phyloP scores from a whole-genome alignment of 2,797 vertebrate species.

The Catharus ustulatus region DNA sequence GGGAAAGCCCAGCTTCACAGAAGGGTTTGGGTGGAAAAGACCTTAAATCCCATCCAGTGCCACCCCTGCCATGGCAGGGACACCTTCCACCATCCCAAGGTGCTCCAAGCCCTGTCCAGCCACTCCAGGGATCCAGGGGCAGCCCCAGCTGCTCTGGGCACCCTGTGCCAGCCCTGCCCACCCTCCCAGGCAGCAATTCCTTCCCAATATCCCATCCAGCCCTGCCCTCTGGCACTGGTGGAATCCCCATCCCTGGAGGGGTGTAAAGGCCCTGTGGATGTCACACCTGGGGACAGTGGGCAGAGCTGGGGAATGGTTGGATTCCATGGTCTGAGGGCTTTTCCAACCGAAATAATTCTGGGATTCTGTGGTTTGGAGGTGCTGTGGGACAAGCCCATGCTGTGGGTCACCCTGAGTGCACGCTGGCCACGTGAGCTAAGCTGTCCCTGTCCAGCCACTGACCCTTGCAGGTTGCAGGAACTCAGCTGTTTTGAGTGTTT shows the following conservation, averaged over 20 bases:
- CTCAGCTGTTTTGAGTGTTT: neutral
- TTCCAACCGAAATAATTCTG: rapidly evolving
- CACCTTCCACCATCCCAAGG: neutral
- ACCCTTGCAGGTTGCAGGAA: neutral
- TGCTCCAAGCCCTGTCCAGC: rapidly evolving
- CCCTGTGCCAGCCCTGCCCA: too few relatives aligned
- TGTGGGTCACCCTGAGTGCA: neutral
- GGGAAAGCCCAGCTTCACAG: neutral
- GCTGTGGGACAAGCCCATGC: neutral
- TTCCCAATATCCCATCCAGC: rapidly evolving
- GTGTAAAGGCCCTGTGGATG: neutral
- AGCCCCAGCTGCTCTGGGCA: neutral
- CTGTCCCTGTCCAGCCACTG: neutral
- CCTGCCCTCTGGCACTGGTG: neutral
- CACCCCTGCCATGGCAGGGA: neutral
- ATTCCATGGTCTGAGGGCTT: rapidly evolving
- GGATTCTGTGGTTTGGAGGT: neutral
- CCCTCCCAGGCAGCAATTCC: neutral
- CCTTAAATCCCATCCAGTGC: rapidly evolving
- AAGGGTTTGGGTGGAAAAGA: neutral
- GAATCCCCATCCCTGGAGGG: too few relatives aligned
- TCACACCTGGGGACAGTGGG: rapidly evolving
- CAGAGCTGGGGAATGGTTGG: neutral
- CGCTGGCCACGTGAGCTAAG: neutral
- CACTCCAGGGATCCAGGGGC: neutral